Percentiles rank a stretch among this genome's conserved stretches.
These are phyloP conservation scores for Scomber scombrus DNA, from an alignment of 2,113 vertebrate genomes.

Conservation along the genomic window DNA sequence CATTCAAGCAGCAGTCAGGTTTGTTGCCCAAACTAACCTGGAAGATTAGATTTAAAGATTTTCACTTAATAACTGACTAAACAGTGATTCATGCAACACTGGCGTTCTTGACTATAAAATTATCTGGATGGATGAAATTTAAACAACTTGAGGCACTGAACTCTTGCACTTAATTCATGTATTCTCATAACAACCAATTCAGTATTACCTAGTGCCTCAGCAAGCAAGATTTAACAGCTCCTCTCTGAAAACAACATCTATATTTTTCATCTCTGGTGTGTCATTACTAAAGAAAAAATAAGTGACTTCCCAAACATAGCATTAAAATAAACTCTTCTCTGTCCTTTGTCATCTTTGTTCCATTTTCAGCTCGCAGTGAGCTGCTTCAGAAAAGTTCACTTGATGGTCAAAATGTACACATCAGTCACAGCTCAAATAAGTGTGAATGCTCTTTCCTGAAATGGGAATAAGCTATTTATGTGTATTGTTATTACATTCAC, in stretches of 20 bases:
- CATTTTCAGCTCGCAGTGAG: neutral
- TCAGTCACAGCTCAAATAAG: neutral
- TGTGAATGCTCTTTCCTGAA: too few relatives aligned
- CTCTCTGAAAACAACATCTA: neutral
- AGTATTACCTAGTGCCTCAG: constrained; percentile 7
- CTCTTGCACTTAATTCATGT: constrained; percentile 26
- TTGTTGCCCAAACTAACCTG: constrained; percentile 1
- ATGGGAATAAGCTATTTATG: too few relatives aligned
- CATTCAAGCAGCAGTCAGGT: constrained; percentile 2
- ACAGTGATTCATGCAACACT: neutral
- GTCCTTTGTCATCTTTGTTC: neutral
- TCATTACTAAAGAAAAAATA: constrained; percentile 1
- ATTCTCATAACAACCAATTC: constrained; percentile 21
- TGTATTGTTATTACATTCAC: too few relatives aligned
- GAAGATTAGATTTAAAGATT: constrained; percentile 7
- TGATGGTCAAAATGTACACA: constrained; percentile 19
- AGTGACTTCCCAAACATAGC: neutral
- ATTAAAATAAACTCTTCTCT: neutral
- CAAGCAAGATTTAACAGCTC: neutral
- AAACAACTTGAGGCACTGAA: constrained; percentile 22
- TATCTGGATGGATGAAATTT: constrained; percentile 23
- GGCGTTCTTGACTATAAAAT: neutral
- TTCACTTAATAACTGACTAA: neutral
- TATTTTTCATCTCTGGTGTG: constrained; percentile 12
- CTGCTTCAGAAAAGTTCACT: constrained; percentile 20